These are phyloP conservation scores for Erithacus rubecula DNA, from an alignment of 2,797 vertebrate genomes.

Conservation along the genomic window DNA sequence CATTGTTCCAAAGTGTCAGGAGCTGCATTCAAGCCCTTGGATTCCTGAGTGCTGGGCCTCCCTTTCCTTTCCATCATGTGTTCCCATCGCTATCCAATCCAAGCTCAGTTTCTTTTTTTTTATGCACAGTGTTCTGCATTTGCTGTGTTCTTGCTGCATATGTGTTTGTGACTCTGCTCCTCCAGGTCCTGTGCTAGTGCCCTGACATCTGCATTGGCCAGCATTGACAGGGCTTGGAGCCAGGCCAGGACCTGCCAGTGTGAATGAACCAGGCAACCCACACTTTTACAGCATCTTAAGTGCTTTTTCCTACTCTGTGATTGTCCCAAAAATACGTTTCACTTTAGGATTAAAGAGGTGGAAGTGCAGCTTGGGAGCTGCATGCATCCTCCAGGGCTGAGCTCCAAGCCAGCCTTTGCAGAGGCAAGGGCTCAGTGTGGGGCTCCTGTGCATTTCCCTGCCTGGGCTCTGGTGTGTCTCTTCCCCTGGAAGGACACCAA, in stretches of 20 bases:
- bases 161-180: background rate
- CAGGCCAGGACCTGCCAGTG: background rate
- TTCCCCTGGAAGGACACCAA: background rate
- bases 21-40: background rate
- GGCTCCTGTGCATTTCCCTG: background rate
- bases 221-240: background rate
- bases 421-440: background rate
- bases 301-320: background rate
- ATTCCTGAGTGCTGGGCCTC: background rate
- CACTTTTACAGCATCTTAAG: background rate
- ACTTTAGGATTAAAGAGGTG: background rate
- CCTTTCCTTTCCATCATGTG: background rate
- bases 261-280: background rate
- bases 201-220: background rate
- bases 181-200: background rate
- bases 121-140: background rate
- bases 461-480: background rate
- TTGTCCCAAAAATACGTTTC: background rate
- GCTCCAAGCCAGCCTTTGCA: background rate
- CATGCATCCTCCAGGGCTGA: background rate
- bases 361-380: background rate
- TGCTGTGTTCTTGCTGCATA: background rate
- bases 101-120: background rate
- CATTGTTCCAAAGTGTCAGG: background rate
- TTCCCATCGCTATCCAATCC: background rate